Percentiles rank a stretch among this genome's conserved stretches.
Evolutionary conservation across 2,797 vertebrate species (phyloP).

Genomic region (Mus spretus): DNA sequence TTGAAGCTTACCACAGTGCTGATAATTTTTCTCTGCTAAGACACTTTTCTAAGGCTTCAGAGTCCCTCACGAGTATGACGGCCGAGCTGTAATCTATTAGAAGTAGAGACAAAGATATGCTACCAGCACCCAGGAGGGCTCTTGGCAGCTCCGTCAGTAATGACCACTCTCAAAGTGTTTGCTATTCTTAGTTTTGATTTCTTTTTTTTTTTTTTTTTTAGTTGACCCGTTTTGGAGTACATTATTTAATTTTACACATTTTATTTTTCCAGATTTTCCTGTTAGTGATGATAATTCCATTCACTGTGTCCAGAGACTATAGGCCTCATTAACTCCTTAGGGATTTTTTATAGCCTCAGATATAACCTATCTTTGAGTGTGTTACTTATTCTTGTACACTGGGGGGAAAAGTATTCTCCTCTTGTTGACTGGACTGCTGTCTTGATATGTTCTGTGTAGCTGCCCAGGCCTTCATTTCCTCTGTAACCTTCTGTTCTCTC

Average conservation of each 20-base stretch:
- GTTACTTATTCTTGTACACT: not conserved
- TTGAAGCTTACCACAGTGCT: constrained; percentile 96
- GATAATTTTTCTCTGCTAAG: constrained; percentile 79
- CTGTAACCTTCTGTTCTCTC: not conserved
- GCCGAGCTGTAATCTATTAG: constrained; percentile 90
- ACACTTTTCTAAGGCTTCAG: constrained; percentile 94
- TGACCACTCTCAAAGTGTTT: constrained; percentile 65
- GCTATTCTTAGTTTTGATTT: not conserved
- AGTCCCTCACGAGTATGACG: constrained; percentile 86
- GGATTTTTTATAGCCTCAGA: constrained; percentile 8
- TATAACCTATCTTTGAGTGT: not conserved
- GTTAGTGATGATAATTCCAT: not conserved
- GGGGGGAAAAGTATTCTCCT: not conserved
- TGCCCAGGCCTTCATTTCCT: not conserved
- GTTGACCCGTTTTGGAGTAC: not conserved
- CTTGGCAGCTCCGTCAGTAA: constrained; percentile 93
- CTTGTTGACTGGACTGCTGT: not conserved
- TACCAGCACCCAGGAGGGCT: constrained; percentile 94
- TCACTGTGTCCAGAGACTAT: not conserved
- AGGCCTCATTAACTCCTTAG: not conserved
- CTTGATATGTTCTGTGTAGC: not conserved
- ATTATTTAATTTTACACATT: not conserved
- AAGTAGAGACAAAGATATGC: constrained; percentile 91
- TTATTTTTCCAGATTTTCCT: not conserved
- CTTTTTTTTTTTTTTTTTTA: not conserved